A percentile compares a stretch with the other conserved stretches of the same genome.
Evolutionary conservation across 2,888 invertebrate genomes (phyloP).

Genomic region (Mongoloraphidia duomilia): DNA sequence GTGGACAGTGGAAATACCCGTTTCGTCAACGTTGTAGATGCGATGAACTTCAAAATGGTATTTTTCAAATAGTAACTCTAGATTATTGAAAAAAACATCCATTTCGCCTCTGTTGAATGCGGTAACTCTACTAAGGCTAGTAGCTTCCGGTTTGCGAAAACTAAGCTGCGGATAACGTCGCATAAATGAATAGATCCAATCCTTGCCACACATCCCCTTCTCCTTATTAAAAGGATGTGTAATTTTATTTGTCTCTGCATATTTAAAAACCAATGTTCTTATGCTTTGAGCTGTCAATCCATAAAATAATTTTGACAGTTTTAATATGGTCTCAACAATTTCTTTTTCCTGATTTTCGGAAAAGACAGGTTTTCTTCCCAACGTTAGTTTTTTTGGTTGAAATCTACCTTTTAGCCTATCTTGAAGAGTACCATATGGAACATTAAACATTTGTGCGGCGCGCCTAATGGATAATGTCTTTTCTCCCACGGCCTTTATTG

Average conservation of each 20-base stretch:
- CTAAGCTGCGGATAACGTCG: conserved; percentile 15
- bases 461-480: neutral
- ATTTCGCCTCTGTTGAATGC: conserved; percentile 19
- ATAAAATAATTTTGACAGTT: no score
- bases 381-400: no score
- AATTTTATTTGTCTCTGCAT: no score
- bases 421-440: neutral
- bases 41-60: conserved; percentile 15
- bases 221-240: no score
- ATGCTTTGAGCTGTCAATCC: no score
- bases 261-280: no score
- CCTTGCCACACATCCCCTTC: no score
- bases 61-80: conserved; percentile 15
- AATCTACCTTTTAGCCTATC: no score
- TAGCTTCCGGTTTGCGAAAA: conserved; percentile 20
- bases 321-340: no score
- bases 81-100: conserved; percentile 15
- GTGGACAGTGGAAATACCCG: conserved; percentile 27
- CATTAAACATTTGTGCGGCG: neutral
- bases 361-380: no score
- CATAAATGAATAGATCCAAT: conserved; percentile 15
- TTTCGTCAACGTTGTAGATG: conserved; percentile 29
- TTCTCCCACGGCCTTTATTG: conserved; percentile 8
- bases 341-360: no score
- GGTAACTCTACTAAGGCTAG: conserved; percentile 18